These are phyloP conservation scores for Sceloporus tristichus DNA, from an alignment of 2,113 vertebrate genomes.

Conservation along the genomic window DNA sequence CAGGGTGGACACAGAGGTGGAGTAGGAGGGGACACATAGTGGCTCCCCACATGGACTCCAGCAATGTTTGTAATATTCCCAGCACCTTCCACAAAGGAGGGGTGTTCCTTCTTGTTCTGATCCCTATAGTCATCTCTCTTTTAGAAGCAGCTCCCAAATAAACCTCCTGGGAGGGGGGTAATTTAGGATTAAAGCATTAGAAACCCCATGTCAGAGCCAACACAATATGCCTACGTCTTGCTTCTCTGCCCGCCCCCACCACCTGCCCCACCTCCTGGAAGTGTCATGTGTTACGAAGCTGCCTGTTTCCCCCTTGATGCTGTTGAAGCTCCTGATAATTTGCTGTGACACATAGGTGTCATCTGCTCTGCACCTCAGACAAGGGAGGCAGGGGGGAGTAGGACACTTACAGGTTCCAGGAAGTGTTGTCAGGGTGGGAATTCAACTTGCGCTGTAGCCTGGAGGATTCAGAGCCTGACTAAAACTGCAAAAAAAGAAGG, in stretches of 20 bases:
- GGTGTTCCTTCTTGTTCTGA: neutral
- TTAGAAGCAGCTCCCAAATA: conserved; percentile 6
- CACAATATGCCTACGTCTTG: too few relatives aligned
- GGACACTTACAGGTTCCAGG: neutral
- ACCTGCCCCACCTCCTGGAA: neutral
- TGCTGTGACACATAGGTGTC: neutral
- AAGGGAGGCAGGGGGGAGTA: neutral
- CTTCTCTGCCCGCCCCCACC: neutral
- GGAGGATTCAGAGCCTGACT: neutral
- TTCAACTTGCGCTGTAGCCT: neutral
- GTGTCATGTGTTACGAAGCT: neutral
- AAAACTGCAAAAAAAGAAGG: neutral
- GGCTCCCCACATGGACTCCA: conserved; percentile 2
- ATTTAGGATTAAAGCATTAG: neutral
- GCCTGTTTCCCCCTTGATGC: neutral
- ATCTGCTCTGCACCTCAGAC: neutral
- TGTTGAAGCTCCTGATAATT: neutral
- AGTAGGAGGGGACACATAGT: neutral
- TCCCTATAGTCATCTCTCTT: neutral
- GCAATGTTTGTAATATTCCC: neutral
- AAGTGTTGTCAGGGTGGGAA: neutral
- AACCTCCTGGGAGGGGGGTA: neutral
- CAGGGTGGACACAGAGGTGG: neutral
- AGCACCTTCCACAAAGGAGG: neutral
- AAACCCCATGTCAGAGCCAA: conserved; percentile 2